Percentiles rank a stretch among this genome's conserved stretches.
Conservation (phyloP, 2,113 vertebrate genomes). For the Clupea harengus region DNA sequence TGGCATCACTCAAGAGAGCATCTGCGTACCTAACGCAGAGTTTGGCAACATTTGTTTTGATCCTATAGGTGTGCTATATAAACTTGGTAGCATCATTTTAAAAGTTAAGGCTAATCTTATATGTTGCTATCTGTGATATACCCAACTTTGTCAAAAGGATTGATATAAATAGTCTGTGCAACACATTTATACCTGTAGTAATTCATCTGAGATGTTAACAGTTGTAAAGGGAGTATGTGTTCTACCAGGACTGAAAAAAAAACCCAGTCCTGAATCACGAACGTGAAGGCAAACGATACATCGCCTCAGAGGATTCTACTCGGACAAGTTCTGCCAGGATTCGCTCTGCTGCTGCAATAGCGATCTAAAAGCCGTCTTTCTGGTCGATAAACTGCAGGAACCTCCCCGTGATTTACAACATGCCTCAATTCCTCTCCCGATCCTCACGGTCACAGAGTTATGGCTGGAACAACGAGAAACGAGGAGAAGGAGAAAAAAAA, state of each 20-base stretch:
- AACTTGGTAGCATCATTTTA: background rate
- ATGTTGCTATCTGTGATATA: background rate
- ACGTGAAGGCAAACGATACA: background rate
- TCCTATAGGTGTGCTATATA: background rate
- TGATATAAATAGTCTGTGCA: background rate
- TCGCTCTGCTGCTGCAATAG: background rate
- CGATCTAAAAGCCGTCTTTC: constrained; percentile 15
- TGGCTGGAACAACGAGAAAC: background rate
- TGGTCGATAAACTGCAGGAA: constrained; percentile 37
- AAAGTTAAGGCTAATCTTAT: background rate
- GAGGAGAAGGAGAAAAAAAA: background rate
- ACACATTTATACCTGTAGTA: background rate
- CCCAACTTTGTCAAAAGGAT: background rate
- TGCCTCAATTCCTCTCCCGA: constrained; percentile 24
- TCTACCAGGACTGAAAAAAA: background rate
- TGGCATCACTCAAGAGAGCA: background rate
- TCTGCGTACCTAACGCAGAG: background rate
- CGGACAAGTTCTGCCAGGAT: background rate
- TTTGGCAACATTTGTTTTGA: background rate
- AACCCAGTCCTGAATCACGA: background rate
- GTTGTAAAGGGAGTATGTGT: background rate
- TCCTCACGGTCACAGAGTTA: constrained; percentile 25
- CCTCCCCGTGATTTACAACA: constrained; percentile 40
- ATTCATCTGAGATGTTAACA: background rate
- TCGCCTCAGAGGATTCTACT: background rate